Base-by-base conservation (phyloP, 1,140 invertebrate genomes). In the Cotesia vestalis region DNA sequence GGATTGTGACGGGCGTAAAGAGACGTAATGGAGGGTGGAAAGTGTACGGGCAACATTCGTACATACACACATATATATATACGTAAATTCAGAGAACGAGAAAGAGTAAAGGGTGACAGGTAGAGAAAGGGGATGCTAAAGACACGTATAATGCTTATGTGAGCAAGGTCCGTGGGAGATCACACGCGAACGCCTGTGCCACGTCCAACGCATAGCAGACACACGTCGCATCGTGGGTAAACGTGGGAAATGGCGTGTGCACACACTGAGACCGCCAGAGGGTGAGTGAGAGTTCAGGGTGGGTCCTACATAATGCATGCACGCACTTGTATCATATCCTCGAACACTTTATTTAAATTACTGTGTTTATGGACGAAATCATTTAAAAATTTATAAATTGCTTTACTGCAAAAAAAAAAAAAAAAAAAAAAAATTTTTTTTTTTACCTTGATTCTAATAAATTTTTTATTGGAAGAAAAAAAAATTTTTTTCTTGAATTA, bases 211-310 rank as follows among this genome's bases (percentile, higher is more conserved):
- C 52, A 55, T 27, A 55, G n/a, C 51, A 53, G 66, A 67, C 66
- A 52, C 63, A 67, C 66, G 66, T 67, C 66, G 66, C 52, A 67
- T 67, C 66, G 53, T 55, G 52, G 27, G 51, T 67, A 67, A 67
- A 55, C 66, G 66, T 67, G 66, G 51, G 66, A 67, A 67, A 67
- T 55, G 51, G 9, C 46, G 51, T 67, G 51, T 67, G 66, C 66
- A 17, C 8, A 62, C 12, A 51, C 20, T 55, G 27, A 67, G 66
- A 35, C 11, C 12, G 12, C 34, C 38, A 17, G 38, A 46, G 62
- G 36, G 62, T 40, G n/a, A 36, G 12, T 38, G 36, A 64, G 62
- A 46, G 40, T 46, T 46, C 6, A 46, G 40, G 40, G 40, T 46
- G 40, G 40, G 40, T 46, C 62, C 34, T n/a, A n/a, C 62, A 64